Base-by-base conservation (phyloP, 2,797 vertebrate species). In the Anguilla pacifica region DNA sequence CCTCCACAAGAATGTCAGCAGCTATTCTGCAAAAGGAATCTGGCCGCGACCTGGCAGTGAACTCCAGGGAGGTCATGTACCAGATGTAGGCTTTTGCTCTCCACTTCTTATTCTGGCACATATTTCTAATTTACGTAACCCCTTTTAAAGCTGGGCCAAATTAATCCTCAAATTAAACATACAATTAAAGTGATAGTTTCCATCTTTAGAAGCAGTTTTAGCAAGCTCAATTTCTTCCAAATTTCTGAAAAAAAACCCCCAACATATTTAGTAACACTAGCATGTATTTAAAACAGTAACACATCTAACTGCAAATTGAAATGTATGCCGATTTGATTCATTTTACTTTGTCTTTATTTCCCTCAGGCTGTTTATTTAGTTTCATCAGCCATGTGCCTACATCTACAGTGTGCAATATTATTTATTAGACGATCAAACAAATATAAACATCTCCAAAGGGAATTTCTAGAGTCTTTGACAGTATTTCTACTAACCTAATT, bases 1-100 rank as follows among this genome's bases (percentile, higher is more conserved):
- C 35, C 35, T 79, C 74, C 74, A 79, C 74, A 39, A 79, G 39
- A 79, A 79, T 79, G 35, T 79, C 74, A 43, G 22, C 74, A 79
- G 74, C 74, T 79, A 79, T 15, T 19, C 5, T 6, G 39, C 35
- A 46, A 79, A 79, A 43, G 15, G 17, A 79, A 17, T 79, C 19
- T 15, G 35, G 74, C 35, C 4, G 17, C 19, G 17, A 17, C 74
- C 74, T 79, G 17, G 74, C 74, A 39, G 39, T 79, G 74, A 79
- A 79, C 74, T 46, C 74, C 74, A 77, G 72, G 10, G 70, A 77
- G 31, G 72, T 39, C 31, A 77, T 77, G 35, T 77, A 15, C 72
- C 64, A 70, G 64, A 70, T 25, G n/a, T 31, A 72, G 70, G 7
- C 28, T 72, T 72, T 72, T 72, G 35, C 28, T 72, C n/a, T 35